Evolutionary conservation across 2,113 vertebrate genomes (phyloP).

Genomic region (Oryzias curvinotus): DNA sequence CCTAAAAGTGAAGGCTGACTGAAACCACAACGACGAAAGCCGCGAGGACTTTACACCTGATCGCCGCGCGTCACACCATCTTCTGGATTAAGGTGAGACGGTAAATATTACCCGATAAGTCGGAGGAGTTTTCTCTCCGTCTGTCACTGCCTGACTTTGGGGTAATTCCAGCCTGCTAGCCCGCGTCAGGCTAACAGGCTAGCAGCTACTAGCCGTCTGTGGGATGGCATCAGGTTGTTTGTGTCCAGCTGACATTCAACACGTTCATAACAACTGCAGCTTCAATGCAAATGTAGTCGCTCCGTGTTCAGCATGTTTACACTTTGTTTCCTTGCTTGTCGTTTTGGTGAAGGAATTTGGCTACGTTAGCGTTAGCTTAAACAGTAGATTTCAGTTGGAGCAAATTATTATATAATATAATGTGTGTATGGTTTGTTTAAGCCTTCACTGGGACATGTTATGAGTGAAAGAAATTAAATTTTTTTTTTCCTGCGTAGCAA

Average conservation of each 20-base stretch:
- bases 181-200: conserved; percentile 55
- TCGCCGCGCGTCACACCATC: background rate
- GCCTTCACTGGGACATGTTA: background rate
- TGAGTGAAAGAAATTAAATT: too few relatives aligned
- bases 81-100: conserved; percentile 51
- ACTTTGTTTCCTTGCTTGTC: background rate
- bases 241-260: conserved; percentile 49
- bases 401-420: conserved; percentile 28
- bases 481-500: background rate
- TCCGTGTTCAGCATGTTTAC: background rate
- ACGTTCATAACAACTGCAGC: conserved; percentile 23
- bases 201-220: conserved; percentile 50
- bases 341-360: background rate
- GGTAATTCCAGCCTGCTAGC: conserved; percentile 53
- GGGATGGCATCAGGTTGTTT: conserved; percentile 33
- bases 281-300: background rate
- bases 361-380: conserved; percentile 43
- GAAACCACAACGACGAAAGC: conserved; percentile 24
- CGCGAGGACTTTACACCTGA: conserved; percentile 3
- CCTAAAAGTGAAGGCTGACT: conserved; percentile 58
- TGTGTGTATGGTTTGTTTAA: conserved; percentile 31
- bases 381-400: conserved; percentile 12
- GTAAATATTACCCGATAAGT: background rate
- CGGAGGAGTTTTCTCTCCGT: background rate
- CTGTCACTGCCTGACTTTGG: conserved; percentile 41